Conservation (phyloP, 1,140 invertebrate genomes). For the Drosophila melanica region DNA sequence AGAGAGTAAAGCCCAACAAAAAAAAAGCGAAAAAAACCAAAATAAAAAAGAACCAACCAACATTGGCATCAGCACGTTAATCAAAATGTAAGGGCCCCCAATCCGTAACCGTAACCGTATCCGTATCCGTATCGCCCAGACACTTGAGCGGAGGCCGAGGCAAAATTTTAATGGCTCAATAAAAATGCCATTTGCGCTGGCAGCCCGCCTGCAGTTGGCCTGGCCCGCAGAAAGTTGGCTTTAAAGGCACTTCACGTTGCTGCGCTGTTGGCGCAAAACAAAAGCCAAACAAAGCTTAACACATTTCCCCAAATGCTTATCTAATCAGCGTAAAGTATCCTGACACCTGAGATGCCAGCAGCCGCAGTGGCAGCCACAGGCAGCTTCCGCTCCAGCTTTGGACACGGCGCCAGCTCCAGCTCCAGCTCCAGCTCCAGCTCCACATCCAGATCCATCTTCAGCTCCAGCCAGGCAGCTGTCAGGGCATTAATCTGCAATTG, state of each 20-base stretch:
- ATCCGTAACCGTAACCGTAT: no score
- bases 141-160: constrained; percentile 52
- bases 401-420: neutral
- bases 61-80: constrained; percentile 70
- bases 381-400: constrained; percentile 27
- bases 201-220: constrained; percentile 38
- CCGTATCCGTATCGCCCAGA: constrained; percentile 27
- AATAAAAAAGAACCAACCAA: constrained; percentile 33
- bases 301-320: constrained; percentile 80
- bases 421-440: constrained; percentile 30
- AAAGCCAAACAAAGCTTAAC: constrained; percentile 82
- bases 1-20: constrained; percentile 3
- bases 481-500: constrained; percentile 81
- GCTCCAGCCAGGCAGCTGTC: constrained; percentile 65
- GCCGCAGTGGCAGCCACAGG: constrained; percentile 15
- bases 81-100: constrained; percentile 67
- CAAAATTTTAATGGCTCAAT: constrained; percentile 82
- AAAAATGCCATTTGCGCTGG: constrained; percentile 80
- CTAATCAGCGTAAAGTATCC: constrained; percentile 81
- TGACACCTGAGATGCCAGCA: constrained; percentile 73
- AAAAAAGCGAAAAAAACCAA: no score
- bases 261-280: constrained; percentile 53
- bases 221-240: constrained; percentile 65
- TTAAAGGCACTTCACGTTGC: constrained; percentile 53
- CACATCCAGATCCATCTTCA: constrained; percentile 24